Percentiles rank a stretch among this genome's conserved stretches.
phyloP scores from a whole-genome alignment of 53 echinoderm and acorn worm species.

The Stichopus horrens region DNA sequence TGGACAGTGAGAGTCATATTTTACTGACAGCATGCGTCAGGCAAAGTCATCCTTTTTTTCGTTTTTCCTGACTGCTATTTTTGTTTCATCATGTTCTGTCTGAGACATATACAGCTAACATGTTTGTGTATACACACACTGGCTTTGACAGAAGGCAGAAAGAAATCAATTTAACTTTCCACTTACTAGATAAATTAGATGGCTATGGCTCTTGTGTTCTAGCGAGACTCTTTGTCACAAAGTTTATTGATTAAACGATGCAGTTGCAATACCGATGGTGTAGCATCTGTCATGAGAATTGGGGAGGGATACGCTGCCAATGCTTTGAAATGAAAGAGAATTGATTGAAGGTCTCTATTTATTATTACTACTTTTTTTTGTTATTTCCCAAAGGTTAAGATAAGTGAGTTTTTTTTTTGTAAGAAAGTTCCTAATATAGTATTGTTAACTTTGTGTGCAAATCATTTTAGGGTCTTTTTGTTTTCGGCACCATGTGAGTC shows the following conservation, averaged over 20 bases:
- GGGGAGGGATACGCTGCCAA: constrained; percentile 14
- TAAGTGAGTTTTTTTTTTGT: no score
- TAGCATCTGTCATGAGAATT: constrained; percentile 28
- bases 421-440: no score
- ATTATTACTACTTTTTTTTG: no score
- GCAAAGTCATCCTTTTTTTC: no score
- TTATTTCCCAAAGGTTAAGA: no score
- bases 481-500: no score
- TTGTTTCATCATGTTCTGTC: background rate
- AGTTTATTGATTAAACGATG: constrained; percentile 31
- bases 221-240: constrained; percentile 21
- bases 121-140: background rate
- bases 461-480: no score
- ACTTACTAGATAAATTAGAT: constrained; percentile 15
- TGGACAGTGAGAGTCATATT: no score
- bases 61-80: background rate
- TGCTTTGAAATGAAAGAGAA: constrained; percentile 25
- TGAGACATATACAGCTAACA: background rate
- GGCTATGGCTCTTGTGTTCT: constrained; percentile 1
- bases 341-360: background rate
- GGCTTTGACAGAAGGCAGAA: constrained; percentile 12
- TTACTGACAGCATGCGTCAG: no score
- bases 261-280: background rate
- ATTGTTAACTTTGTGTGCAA: no score
- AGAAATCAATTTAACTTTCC: constrained; percentile 28